phyloP scores from a whole-genome alignment of 2,888 invertebrate genomes.

The Bibio marci region DNA sequence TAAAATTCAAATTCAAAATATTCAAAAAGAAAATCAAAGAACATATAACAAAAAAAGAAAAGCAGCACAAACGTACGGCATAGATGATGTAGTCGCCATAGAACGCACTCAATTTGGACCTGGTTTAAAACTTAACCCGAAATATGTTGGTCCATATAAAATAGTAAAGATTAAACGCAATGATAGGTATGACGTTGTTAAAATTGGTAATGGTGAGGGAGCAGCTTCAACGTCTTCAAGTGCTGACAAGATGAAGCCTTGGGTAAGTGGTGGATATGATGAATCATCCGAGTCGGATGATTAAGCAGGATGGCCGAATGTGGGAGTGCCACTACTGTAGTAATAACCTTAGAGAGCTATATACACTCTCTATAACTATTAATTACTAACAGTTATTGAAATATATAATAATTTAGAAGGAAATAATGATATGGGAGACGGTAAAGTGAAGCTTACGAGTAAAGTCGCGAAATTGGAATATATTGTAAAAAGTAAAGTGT shows the following conservation, averaged over 20 bases:
- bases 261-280: background rate
- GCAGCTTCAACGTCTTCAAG: no score
- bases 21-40: background rate
- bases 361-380: no score
- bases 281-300: background rate
- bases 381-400: no score
- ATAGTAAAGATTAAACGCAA: background rate
- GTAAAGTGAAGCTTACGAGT: no score
- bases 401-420: no score
- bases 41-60: background rate
- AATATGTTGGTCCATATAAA: background rate
- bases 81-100: background rate
- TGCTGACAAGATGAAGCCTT: background rate
- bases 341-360: no score
- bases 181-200: no score
- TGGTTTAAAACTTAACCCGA: background rate
- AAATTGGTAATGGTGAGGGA: no score
- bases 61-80: background rate
- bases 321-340: no score
- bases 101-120: background rate
- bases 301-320: conserved; percentile 36
- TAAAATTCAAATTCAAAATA: background rate
- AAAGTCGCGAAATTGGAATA: no score
- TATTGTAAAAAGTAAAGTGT: no score
- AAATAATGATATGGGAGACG: no score